These are phyloP conservation scores for Atractosteus spatula DNA, from an alignment of 2,113 vertebrate genomes.

Conservation along the genomic window DNA sequence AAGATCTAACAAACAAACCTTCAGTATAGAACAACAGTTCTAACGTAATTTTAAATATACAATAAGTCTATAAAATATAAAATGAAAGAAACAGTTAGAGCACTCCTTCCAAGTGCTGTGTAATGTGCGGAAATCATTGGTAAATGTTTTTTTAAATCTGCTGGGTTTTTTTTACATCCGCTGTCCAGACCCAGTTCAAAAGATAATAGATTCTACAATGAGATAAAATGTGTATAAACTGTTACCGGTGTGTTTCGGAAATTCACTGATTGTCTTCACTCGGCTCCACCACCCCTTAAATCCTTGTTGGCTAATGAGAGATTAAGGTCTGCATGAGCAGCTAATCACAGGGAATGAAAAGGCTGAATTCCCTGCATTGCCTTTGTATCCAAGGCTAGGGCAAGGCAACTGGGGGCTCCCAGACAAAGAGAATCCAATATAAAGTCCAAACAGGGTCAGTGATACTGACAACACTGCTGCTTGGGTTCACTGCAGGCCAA, in stretches of 20 bases:
- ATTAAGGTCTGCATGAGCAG: constrained; percentile 19
- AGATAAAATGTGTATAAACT: background rate
- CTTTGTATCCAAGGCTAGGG: constrained; percentile 2
- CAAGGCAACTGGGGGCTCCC: background rate
- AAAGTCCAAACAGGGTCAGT: constrained; percentile 13
- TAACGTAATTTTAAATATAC: no score
- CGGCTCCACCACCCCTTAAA: constrained; percentile 18
- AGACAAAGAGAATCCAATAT: constrained; percentile 12
- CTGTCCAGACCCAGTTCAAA: no score
- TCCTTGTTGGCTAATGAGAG: constrained; percentile 30
- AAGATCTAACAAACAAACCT: no score
- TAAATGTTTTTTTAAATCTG: no score
- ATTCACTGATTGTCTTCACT: constrained; percentile 17
- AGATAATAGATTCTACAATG: background rate
- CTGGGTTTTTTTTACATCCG: no score
- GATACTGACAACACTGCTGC: constrained; percentile 14
- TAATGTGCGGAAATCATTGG: no score
- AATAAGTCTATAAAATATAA: no score
- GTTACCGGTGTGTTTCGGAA: constrained; percentile 2
- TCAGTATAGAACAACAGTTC: no score
- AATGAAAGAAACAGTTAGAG: no score
- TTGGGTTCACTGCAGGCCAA: constrained; percentile 9
- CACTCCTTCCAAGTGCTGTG: no score
- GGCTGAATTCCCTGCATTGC: constrained; percentile 2
- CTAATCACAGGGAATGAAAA: constrained; percentile 20